Conservation (phyloP, 2,888 invertebrate genomes). For the Blastobasis lacticolella region DNA sequence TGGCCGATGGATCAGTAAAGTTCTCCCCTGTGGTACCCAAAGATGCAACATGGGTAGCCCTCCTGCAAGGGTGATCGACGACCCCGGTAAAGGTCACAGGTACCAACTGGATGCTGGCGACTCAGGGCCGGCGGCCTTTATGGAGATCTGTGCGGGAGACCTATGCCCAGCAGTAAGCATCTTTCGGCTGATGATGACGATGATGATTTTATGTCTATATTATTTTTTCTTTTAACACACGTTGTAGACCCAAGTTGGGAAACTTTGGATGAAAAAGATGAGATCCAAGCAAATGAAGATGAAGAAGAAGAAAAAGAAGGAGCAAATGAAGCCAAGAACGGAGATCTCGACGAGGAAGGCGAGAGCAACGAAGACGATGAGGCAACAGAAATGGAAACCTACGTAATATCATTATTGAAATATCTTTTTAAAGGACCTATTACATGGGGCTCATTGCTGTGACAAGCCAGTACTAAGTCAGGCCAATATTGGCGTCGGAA, state of each 20-base stretch:
- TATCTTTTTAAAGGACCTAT: not conserved
- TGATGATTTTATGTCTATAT: too few species aligned
- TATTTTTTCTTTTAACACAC: conserved; percentile 36
- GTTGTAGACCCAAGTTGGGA: conserved; percentile 74
- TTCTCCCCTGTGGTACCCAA: too few species aligned
- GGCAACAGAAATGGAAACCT: conserved; percentile 3
- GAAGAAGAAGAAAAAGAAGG: conserved; percentile 22
- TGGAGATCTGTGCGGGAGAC: too few species aligned
- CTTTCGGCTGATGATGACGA: too few species aligned
- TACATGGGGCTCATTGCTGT: not conserved
- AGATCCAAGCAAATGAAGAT: conserved; percentile 41
- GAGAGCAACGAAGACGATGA: conserved; percentile 6
- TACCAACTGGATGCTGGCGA: too few species aligned
- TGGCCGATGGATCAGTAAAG: too few species aligned
- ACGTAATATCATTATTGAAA: conserved; percentile 1
- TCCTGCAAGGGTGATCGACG: too few species aligned
- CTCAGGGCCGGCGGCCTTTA: too few species aligned
- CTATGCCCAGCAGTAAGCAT: too few species aligned
- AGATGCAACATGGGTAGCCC: too few species aligned
- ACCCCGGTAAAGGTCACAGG: too few species aligned
- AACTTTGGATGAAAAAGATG: conserved; percentile 69
- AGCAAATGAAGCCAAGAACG: conserved; percentile 17
- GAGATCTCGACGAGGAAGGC: conserved; percentile 16
- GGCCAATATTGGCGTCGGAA: not conserved
- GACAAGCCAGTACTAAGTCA: not conserved